Evolutionary conservation across 2,113 vertebrate species (phyloP).

Genomic region (Sterrhoptilus dennistouni): DNA sequence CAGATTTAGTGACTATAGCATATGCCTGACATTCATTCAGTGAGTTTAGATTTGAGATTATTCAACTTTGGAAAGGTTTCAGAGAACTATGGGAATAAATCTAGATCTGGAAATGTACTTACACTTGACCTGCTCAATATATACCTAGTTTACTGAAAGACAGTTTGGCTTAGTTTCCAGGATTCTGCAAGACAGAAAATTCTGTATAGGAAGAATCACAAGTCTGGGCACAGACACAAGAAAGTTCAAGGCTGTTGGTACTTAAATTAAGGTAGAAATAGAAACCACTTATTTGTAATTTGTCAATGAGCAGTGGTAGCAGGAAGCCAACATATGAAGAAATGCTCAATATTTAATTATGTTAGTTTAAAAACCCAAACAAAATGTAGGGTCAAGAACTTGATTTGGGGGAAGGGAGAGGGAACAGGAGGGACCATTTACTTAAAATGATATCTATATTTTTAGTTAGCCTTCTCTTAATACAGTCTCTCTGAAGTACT

Average conservation of each 20-base stretch:
- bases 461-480: neutral
- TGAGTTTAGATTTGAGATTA: neutral
- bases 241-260: neutral
- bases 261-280: neutral
- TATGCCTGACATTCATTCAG: neutral
- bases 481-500: neutral
- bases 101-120: neutral
- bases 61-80: neutral
- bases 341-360: neutral
- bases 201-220: neutral
- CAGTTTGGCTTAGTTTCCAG: neutral
- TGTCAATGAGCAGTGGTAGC: neutral
- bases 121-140: neutral
- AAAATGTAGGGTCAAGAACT: neutral
- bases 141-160: neutral
- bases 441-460: neutral
- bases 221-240: neutral
- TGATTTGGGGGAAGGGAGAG: fast-evolving
- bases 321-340: neutral
- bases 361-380: neutral
- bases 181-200: neutral
- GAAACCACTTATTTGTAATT: neutral
- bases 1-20: neutral
- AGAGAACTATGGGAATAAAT: neutral
- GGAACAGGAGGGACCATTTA: neutral